Evolutionary conservation across 2,888 invertebrate species (phyloP).

Genomic region (Lochmaea crataegi): DNA sequence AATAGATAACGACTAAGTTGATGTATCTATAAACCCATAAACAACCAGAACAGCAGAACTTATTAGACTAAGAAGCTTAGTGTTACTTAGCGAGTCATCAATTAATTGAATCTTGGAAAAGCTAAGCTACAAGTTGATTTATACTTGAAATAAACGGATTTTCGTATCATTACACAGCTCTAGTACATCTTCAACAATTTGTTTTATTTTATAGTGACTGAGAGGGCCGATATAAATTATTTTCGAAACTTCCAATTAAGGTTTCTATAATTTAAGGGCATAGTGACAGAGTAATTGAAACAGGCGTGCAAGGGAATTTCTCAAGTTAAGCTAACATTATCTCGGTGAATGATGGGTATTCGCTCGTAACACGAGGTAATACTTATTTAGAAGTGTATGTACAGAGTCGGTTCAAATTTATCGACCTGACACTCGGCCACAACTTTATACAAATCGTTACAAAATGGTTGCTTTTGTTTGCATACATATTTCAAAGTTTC

Average conservation of each 20-base stretch:
- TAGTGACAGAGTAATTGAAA: conserved; percentile 5
- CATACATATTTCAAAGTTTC: background rate
- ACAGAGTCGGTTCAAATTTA: background rate
- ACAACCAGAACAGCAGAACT: too few relatives aligned
- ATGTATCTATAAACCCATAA: too few relatives aligned
- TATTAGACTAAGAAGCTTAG: too few relatives aligned
- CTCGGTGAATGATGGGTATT: conserved; percentile 5
- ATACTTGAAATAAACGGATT: background rate
- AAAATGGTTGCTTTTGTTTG: too few relatives aligned
- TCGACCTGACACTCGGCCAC: background rate
- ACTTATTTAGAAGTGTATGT: conserved; percentile 2
- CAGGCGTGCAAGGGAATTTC: conserved; percentile 5
- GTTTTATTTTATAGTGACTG: background rate
- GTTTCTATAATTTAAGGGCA: conserved; percentile 7
- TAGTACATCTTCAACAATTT: background rate
- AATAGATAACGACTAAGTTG: too few relatives aligned
- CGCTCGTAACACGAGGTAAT: background rate
- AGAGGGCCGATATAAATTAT: conserved; percentile 8
- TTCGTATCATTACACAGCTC: background rate
- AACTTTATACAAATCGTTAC: background rate
- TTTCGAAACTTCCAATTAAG: conserved; percentile 11
- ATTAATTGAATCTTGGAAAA: too few relatives aligned
- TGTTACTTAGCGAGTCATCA: too few relatives aligned
- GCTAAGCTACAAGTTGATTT: background rate
- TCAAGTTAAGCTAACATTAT: conserved; percentile 14